Conservation (phyloP, 2,797 vertebrate genomes). For the Rachycentron canadum region DNA sequence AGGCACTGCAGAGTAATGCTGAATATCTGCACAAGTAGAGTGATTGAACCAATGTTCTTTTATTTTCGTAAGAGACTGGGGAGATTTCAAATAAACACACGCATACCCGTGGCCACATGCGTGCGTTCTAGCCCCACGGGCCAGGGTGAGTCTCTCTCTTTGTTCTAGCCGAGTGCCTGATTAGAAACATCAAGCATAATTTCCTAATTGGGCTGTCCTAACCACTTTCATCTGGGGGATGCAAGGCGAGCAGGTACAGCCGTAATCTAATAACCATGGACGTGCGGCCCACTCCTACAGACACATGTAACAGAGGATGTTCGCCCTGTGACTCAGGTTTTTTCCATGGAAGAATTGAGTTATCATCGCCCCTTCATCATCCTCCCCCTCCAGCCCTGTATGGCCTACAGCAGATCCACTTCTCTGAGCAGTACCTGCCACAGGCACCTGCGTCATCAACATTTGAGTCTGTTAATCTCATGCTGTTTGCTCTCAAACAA, state of each 20-base stretch:
- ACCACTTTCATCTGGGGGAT: conserved; percentile 84
- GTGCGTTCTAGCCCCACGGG: conserved; percentile 45
- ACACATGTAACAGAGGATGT: conserved; percentile 65
- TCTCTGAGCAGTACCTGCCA: conserved; percentile 23
- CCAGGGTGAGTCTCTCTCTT: conserved; percentile 74
- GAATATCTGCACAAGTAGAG: conserved; percentile 46
- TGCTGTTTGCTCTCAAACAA: not conserved
- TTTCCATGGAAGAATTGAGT: conserved; percentile 69
- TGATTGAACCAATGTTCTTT: conserved; percentile 63
- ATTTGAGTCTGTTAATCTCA: not conserved
- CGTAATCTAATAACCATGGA: conserved; percentile 79
- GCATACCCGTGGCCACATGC: conserved; percentile 31
- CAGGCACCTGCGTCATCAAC: conserved; percentile 24
- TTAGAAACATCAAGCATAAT: conserved; percentile 84
- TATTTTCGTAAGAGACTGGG: conserved; percentile 50
- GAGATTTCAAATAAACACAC: conserved; percentile 24
- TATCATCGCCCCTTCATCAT: conserved; percentile 41
- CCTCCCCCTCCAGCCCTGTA: conserved; percentile 4
- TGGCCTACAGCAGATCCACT: conserved; percentile 29
- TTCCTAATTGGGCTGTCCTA: conserved; percentile 82
- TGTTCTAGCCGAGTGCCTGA: conserved; percentile 82
- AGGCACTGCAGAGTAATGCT: conserved; percentile 37
- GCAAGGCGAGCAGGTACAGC: conserved; percentile 81
- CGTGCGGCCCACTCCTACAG: conserved; percentile 51
- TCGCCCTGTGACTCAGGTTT: conserved; percentile 64